Percentiles rank a stretch among this genome's conserved stretches.
phyloP scores from a whole-genome alignment of 2,113 vertebrate species.

The Sinocyclocheilus grahami region DNA sequence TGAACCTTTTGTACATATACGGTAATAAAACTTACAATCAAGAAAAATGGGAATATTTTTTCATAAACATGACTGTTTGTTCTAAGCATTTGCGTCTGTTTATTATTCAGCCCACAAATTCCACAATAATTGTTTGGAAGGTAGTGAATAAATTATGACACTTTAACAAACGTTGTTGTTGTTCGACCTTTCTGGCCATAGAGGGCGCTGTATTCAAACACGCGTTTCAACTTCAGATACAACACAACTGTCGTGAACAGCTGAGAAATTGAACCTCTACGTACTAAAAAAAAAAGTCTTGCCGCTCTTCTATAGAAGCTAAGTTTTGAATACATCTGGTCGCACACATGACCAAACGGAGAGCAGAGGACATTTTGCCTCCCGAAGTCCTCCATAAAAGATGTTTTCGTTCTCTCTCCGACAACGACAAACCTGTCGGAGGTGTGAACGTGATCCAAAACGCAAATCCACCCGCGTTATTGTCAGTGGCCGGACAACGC shows the following conservation, averaged over 20 bases:
- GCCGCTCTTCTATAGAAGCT: neutral
- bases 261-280: neutral
- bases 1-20: neutral
- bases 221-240: neutral
- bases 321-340: neutral
- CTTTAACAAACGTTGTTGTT: neutral
- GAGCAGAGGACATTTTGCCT: constrained; percentile 58
- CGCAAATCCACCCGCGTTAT: constrained; percentile 51
- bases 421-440: constrained; percentile 54
- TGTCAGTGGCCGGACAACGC: constrained; percentile 49
- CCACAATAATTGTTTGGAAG: too few relatives aligned
- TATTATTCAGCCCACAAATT: too few relatives aligned
- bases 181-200: neutral
- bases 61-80: neutral
- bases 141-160: neutral
- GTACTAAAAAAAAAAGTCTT: neutral
- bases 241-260: constrained; percentile 3
- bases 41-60: neutral
- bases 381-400: constrained; percentile 61
- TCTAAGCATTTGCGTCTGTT: neutral
- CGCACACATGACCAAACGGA: constrained; percentile 72
- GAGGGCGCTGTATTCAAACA: constrained; percentile 2
- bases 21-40: constrained; percentile 26
- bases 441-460: constrained; percentile 41
- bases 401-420: constrained; percentile 8